phyloP scores from a whole-genome alignment of 2,888 invertebrate genomes.

The Amorpha juglandis region DNA sequence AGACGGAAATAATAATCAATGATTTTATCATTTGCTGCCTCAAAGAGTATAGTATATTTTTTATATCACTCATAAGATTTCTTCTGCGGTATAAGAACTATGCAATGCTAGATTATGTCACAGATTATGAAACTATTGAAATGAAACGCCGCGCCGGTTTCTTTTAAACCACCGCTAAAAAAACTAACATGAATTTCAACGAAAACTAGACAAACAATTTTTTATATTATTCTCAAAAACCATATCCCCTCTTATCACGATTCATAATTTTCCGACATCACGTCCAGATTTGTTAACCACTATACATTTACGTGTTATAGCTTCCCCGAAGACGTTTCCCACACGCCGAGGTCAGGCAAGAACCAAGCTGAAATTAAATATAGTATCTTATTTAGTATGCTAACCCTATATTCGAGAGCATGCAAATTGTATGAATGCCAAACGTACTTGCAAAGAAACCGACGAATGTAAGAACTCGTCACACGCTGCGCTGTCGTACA shows the following conservation, averaged over 20 bases:
- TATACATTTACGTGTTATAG: constrained; percentile 9
- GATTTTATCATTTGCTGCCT: too few species aligned
- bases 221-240: background rate
- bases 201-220: background rate
- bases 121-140: too few species aligned
- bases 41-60: too few species aligned
- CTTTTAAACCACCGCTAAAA: background rate
- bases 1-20: too few species aligned
- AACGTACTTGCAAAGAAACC: constrained; percentile 49
- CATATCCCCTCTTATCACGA: background rate
- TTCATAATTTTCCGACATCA: background rate
- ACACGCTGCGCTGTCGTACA: background rate
- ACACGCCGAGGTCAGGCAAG: constrained; percentile 37
- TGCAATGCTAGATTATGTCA: too few species aligned
- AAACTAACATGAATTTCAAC: constrained; percentile 1
- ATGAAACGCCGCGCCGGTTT: background rate
- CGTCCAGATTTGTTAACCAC: background rate
- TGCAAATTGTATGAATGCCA: constrained; percentile 61
- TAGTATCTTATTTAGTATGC: constrained; percentile 61
- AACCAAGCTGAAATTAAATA: constrained; percentile 51
- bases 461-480: constrained; percentile 40
- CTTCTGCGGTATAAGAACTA: too few species aligned
- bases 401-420: constrained; percentile 52
- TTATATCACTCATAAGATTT: too few species aligned
- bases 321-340: constrained; percentile 35